Evolutionary conservation across 2,888 invertebrate species (phyloP).

Genomic region (Andrena praecox): DNA sequence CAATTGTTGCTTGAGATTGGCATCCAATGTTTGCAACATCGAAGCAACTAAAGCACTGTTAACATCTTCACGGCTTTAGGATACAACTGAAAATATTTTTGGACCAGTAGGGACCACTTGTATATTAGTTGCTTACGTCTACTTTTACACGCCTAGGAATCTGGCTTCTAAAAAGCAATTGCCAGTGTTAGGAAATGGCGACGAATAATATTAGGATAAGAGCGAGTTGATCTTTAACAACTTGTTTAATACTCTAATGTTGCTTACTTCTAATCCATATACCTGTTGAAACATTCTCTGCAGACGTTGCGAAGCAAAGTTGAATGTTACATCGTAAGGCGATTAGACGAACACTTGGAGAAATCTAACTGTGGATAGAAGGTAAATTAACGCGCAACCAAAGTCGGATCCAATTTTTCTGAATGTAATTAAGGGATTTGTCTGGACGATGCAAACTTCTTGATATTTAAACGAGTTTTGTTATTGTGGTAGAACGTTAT

Average conservation of each 20-base stretch:
- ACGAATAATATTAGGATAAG: slow-evolving; percentile 4
- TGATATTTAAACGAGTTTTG: neutral
- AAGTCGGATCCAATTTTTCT: slow-evolving; percentile 1
- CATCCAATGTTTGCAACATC: neutral
- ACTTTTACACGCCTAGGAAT: slow-evolving; percentile 44
- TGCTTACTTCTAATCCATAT: slow-evolving; percentile 10
- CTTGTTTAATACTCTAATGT: neutral
- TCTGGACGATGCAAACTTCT: neutral
- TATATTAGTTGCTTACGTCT: slow-evolving; percentile 33
- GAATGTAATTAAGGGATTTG: slow-evolving; percentile 4
- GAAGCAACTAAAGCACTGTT: neutral
- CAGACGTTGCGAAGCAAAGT: neutral
- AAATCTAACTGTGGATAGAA: slow-evolving; percentile 9
- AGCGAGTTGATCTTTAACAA: neutral
- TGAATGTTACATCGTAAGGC: slow-evolving; percentile 3
- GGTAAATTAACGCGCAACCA: neutral
- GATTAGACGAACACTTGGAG: slow-evolving; percentile 4
- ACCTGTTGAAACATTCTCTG: neutral
- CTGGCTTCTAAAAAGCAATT: slow-evolving; percentile 19
- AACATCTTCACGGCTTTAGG: slow-evolving; percentile 10
- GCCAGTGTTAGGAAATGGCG: neutral
- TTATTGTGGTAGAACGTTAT: neutral
- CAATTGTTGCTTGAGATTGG: neutral
- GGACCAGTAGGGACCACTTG: slow-evolving; percentile 51
- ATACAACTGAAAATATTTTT: slow-evolving; percentile 43